Evolutionary conservation across 2,797 vertebrate genomes (phyloP), one percentile per base, ranked within the genome.

Genomic region (Anableps anableps): DNA sequence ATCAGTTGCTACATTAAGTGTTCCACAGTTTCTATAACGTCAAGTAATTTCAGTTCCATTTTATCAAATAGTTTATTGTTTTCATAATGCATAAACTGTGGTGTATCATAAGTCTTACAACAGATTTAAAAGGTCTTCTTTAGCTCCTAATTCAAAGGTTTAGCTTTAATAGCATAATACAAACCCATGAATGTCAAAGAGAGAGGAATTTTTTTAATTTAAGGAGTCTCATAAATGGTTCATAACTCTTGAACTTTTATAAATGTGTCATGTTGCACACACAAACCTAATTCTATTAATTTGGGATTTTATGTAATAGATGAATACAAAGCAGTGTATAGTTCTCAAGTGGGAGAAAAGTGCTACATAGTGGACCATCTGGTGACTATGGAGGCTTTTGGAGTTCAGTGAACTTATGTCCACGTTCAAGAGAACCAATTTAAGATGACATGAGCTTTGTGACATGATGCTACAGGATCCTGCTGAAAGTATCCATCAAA

Each of bases 221-320:
- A 41, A 41, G 36, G 36, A 68, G 21, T 21, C 34, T 41, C 64
- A 68, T 68, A 41, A 68, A 26, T 68, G 34, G 41, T 68, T 66
- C 62, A 38, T 38, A 66, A 66, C 62, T 64, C 62, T 64, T 41
- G 34, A 66, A 66, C 64, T 68, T 68, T 68, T 68, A 41, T 17
- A 68, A 34, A 64, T 21, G 17, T 64, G 31, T 64, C 34, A 10
- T 16, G 11, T 68, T 68, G 4, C 36, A 41, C 64, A 13, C 21
- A 41, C 10, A 68, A 23, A 68, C 21, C 5, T 68, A 41, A 64
- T 36, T 64, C 16, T 36, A 23, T 64, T 34, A 34, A 9, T 36
- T 34, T 64, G 31, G 17, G 48, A 8, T 53, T 53, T 53, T 53
- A 53, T 53, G 19, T 26, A 53, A 53, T 2, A 68, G 21, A 68